phyloP scores from a whole-genome alignment of 2,888 invertebrate species.

The Megamerina dolium region DNA sequence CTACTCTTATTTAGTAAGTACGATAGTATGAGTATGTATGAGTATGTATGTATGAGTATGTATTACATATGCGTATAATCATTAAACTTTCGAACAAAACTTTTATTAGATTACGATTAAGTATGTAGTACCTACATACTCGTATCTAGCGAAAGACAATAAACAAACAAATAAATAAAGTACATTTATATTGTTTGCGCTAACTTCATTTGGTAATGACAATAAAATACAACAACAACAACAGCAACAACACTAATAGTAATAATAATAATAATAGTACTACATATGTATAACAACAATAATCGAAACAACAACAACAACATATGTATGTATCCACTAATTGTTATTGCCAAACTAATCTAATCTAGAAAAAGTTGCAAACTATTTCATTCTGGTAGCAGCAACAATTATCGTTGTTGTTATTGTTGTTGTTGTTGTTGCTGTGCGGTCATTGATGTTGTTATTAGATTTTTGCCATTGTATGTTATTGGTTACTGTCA shows the following conservation, averaged over 20 bases:
- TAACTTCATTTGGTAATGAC: conserved; percentile 8
- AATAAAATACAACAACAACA: conserved; percentile 4
- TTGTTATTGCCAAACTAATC: conserved; percentile 47
- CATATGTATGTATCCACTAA: conserved; percentile 32
- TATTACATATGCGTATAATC: neutral
- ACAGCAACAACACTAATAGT: neutral
- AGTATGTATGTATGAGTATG: neutral
- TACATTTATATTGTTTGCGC: too few relatives aligned
- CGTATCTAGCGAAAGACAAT: too few relatives aligned
- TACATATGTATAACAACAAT: conserved; percentile 1
- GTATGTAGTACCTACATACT: too few relatives aligned
- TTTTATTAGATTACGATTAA: conserved; percentile 13
- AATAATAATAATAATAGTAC: neutral
- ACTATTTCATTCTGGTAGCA: conserved; percentile 29
- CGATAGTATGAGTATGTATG: neutral
- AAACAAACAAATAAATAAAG: too few relatives aligned
- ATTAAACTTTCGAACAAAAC: conserved; percentile 8
- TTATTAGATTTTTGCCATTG: too few relatives aligned
- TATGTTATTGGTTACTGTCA: too few relatives aligned
- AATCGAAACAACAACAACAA: conserved; percentile 2
- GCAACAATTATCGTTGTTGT: too few relatives aligned
- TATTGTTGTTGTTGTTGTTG: too few relatives aligned
- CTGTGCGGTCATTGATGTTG: too few relatives aligned
- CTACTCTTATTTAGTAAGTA: too few relatives aligned
- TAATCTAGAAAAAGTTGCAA: conserved; percentile 45